Evolutionary conservation across 1,140 invertebrate species (phyloP).

Genomic region (Apolygus lucorum): DNA sequence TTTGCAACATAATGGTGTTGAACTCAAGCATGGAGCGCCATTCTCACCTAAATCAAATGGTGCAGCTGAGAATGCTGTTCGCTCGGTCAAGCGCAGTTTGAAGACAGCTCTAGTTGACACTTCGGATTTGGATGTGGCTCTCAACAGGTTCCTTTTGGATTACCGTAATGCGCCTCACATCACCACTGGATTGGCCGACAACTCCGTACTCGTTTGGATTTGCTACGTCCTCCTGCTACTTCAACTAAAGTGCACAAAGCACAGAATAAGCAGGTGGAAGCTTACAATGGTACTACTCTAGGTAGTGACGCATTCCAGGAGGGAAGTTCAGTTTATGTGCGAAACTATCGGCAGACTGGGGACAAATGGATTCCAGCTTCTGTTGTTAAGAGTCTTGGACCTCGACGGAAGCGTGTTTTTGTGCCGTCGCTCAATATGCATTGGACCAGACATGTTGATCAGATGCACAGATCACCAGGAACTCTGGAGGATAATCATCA

Average conservation of each 20-base stretch:
- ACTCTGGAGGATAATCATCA: no score
- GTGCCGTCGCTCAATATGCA: not conserved
- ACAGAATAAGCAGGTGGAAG: not conserved
- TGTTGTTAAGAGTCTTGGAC: no score
- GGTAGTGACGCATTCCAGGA: no score
- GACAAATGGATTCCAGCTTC: no score
- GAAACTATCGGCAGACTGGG: no score
- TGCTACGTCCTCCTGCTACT: not conserved
- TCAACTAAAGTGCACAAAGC: conserved; percentile 5
- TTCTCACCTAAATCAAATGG: conserved; percentile 3
- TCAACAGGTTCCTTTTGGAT: no score
- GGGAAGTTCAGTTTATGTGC: no score
- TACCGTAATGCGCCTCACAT: conserved; percentile 4
- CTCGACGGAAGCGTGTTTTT: no score
- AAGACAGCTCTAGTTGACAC: conserved; percentile 1
- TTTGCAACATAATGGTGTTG: conserved; percentile 3
- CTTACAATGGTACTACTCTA: no score
- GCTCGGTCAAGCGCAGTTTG: conserved; percentile 6
- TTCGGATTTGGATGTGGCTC: no score
- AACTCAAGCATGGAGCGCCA: not conserved
- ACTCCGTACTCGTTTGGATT: not conserved
- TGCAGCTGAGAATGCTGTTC: not conserved
- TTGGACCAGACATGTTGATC: not conserved
- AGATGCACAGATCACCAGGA: no score
- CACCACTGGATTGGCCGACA: conserved; percentile 5